Evolutionary conservation across 2,888 invertebrate genomes (phyloP), one percentile per base, ranked within the genome.

Genomic region (Chrysodeixis includens): DNA sequence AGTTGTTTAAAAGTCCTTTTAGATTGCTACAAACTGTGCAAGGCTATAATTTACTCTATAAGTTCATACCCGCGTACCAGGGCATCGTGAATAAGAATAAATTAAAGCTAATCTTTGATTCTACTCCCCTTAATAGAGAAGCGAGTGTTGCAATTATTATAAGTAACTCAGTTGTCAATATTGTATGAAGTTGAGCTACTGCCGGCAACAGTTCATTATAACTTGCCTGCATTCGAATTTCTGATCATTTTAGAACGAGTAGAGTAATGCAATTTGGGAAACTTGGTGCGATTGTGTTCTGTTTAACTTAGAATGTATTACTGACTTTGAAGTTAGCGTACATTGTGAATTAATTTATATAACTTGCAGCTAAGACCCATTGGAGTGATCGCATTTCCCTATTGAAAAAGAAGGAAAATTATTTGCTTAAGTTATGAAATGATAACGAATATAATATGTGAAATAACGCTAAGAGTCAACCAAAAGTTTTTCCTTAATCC

Each of bases 191-290:
- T 69, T 62, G 56, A 66, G 68, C 63, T 70, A 64, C 69, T 66
- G 12, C 18, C 53, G 60, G 44, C 40, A 67, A 72, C 66, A 69
- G 62, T 80, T 79, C 69, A 83, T 83, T 83, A 83, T 65, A 83
- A 83, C 72, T 83, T 83, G 66, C 30, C 44, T 49, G 59, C 52
- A 69, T 67, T 46, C 49, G 54, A 71, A 51, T 76, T 68, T 56
- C 12, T 53, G 57, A 69, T 64, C 49, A 72, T 60, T 54, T 44
- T 66, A 51, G n/a, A n/a, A n/a, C n/a, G n/a, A n/a, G 40, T 60
- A 16, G 46, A 30, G 57, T 57, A 22, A 30, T 57, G 18, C 16
- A 57, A 46, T 57, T 57, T 57, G 18, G 20, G 16, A 57, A 57
- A 57, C 46, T 49, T 49, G 16, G 16, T 18, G 46, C 10, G 18